Conservation (phyloP, 2,797 vertebrate species). For the Tangara arthus region DNA sequence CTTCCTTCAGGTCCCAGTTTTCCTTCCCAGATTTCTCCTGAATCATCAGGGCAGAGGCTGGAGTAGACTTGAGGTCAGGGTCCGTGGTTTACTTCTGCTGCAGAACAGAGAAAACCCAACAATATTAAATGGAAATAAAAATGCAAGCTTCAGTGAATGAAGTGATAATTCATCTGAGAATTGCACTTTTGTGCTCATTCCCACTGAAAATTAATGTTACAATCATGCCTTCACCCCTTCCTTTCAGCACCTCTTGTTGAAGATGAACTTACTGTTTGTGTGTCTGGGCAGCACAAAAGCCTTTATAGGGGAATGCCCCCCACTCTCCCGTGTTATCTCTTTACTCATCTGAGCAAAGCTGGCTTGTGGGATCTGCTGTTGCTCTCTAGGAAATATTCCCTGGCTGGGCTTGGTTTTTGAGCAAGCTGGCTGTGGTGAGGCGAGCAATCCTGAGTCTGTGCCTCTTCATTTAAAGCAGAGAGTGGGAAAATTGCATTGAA, state of each 20-base stretch:
- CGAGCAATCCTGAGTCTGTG: neutral
- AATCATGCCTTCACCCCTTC: neutral
- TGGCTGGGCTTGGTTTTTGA: neutral
- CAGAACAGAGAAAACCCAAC: neutral
- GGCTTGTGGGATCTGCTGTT: neutral
- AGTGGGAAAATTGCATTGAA: neutral
- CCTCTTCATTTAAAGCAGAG: neutral
- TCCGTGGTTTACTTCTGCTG: neutral
- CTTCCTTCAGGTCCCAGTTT: neutral
- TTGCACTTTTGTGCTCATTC: neutral
- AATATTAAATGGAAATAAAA: neutral
- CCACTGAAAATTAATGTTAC: neutral
- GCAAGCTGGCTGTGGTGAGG: neutral
- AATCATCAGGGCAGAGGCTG: neutral
- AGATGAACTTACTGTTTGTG: neutral
- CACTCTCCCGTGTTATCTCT: neutral
- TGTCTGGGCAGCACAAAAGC: neutral
- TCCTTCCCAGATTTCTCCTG: neutral
- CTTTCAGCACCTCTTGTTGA: neutral
- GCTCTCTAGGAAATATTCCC: neutral
- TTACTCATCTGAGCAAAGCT: neutral
- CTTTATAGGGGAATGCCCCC: neutral
- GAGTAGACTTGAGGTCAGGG: neutral
- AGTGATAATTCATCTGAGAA: neutral
- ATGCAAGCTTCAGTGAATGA: neutral